Percentiles rank a stretch among this genome's conserved stretches.
Conservation (phyloP, 2,888 invertebrate species). For the Monochamus alternatus region DNA sequence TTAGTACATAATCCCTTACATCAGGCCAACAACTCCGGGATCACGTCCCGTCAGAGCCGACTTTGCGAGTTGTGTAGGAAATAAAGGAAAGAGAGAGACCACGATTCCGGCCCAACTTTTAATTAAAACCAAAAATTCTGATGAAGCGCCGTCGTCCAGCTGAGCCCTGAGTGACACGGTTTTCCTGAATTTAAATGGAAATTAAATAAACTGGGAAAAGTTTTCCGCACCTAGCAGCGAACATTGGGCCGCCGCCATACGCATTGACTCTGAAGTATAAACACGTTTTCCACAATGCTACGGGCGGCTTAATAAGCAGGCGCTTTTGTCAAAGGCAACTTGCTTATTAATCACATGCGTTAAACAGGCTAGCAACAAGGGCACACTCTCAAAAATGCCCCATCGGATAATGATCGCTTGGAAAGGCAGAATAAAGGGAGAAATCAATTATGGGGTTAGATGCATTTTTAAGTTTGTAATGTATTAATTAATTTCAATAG, state of each 20-base stretch:
- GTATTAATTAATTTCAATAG: too few species aligned
- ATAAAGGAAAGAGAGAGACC: background rate
- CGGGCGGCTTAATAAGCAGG: too few species aligned
- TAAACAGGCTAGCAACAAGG: too few species aligned
- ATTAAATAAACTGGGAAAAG: conserved; percentile 1
- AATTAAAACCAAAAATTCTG: conserved; percentile 10
- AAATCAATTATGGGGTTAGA: too few species aligned
- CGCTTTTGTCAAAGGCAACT: too few species aligned
- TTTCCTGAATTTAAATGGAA: conserved; percentile 5
- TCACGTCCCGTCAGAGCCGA: background rate
- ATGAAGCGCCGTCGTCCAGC: background rate
- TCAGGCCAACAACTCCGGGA: background rate
- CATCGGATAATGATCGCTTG: too few species aligned
- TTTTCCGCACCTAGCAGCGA: background rate
- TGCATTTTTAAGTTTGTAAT: too few species aligned
- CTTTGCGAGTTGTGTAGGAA: background rate
- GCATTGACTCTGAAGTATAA: too few species aligned
- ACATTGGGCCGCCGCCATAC: background rate
- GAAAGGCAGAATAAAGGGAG: too few species aligned
- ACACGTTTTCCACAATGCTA: too few species aligned
- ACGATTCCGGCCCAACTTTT: background rate
- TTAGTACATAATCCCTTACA: background rate
- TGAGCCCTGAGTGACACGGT: background rate
- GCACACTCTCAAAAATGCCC: too few species aligned
- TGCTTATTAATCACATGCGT: too few species aligned